Conservation (phyloP, 2,113 vertebrate genomes). For the Podiceps cristatus region DNA sequence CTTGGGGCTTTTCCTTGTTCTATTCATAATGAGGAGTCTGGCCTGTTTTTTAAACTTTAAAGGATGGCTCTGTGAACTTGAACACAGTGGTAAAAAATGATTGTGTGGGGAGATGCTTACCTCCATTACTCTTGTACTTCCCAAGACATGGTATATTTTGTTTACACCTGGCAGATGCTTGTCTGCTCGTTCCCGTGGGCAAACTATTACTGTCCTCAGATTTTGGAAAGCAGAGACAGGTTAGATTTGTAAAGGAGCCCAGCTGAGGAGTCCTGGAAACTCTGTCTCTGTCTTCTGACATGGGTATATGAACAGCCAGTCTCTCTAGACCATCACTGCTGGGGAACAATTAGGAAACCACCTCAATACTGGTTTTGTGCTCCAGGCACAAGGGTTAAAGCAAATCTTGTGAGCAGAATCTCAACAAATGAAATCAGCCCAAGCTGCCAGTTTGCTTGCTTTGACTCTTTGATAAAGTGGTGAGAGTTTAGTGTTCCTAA, state of each 20-base stretch:
- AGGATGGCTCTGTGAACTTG: not conserved
- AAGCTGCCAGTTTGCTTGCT: not conserved
- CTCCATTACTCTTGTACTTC: not conserved
- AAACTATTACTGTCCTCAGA: not conserved
- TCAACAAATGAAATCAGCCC: not conserved
- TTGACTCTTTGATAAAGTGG: not conserved
- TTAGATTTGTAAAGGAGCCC: not conserved
- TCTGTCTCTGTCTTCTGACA: not conserved
- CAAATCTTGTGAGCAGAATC: not conserved
- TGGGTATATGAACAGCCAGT: not conserved
- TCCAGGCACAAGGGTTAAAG: not conserved
- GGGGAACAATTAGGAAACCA: not conserved
- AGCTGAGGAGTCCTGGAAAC: not conserved
- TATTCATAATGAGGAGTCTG: not conserved
- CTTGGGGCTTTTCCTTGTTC: slow-evolving; percentile 34
- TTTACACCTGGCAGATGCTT: not conserved
- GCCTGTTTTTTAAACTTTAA: not conserved
- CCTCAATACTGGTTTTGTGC: not conserved
- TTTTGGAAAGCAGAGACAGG: not conserved
- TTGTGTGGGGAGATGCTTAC: not conserved
- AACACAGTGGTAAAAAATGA: not conserved
- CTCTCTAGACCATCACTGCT: not conserved
- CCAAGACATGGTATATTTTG: not conserved
- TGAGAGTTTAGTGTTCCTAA: not conserved
- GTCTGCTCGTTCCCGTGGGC: not conserved